phyloP scores from a whole-genome alignment of 2,113 vertebrate genomes.

The Mugil cephalus region DNA sequence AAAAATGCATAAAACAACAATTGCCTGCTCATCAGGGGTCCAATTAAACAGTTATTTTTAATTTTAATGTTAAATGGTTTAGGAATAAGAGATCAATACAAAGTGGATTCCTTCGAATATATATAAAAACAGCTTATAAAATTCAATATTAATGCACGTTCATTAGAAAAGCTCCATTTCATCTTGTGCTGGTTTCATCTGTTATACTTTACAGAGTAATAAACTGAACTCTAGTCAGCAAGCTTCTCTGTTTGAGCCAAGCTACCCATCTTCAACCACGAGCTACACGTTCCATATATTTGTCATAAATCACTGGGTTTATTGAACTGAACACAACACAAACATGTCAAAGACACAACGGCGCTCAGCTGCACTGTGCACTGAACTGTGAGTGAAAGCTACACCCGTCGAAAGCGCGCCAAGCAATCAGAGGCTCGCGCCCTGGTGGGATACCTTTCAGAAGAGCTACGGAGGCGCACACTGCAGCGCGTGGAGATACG shows the following conservation, averaged over 20 bases:
- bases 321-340: constrained; percentile 17
- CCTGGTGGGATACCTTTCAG: constrained; percentile 5
- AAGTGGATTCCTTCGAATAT: neutral
- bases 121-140: neutral
- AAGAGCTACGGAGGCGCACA: constrained; percentile 1
- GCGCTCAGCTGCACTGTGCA: constrained; percentile 9
- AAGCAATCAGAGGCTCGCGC: constrained; percentile 27
- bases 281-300: neutral
- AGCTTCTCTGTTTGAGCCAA: neutral
- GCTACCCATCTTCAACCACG: constrained; percentile 2
- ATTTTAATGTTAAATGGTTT: neutral
- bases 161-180: neutral
- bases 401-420: constrained; percentile 18
- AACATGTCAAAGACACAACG: constrained; percentile 9
- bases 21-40: neutral
- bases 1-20: neutral
- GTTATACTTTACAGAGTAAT: neutral
- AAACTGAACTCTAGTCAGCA: neutral
- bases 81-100: neutral
- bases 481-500: neutral
- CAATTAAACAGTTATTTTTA: neutral
- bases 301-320: neutral
- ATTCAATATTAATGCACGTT: constrained; percentile 10
- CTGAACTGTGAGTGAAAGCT: constrained; percentile 11
- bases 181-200: neutral